A percentile compares a stretch with the other conserved stretches of the same genome.
phyloP scores from a whole-genome alignment of 2,888 invertebrate genomes.

The Himalopsyche japonica region DNA sequence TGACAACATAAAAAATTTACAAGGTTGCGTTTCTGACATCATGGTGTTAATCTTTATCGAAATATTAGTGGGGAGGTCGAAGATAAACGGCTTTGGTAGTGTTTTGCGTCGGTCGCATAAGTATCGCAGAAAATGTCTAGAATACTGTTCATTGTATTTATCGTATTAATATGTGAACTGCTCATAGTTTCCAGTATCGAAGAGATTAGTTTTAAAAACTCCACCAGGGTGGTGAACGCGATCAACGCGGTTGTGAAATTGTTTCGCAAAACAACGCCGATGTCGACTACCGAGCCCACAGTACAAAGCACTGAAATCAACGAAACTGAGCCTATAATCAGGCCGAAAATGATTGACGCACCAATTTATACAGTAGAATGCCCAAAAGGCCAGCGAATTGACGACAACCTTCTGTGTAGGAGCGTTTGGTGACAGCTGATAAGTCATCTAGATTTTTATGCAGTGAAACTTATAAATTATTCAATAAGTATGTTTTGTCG shows the following conservation, averaged over 20 bases:
- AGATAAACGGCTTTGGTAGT: not conserved
- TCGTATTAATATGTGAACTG: not conserved
- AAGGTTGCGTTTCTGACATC: not conserved
- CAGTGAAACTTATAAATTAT: too few relatives aligned
- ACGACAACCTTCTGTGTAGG: slow-evolving; percentile 18
- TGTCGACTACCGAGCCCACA: not conserved
- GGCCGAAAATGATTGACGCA: slow-evolving; percentile 21
- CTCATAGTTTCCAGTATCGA: not conserved
- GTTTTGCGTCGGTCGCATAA: not conserved
- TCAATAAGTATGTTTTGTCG: too few relatives aligned
- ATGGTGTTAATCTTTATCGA: not conserved
- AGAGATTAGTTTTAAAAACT: not conserved
- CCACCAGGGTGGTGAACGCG: not conserved
- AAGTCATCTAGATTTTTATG: too few relatives aligned
- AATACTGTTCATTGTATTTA: not conserved
- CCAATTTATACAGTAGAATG: slow-evolving; percentile 19
- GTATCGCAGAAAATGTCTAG: not conserved
- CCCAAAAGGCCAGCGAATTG: slow-evolving; percentile 2
- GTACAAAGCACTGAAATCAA: not conserved
- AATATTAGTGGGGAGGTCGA: not conserved
- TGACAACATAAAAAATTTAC: not conserved
- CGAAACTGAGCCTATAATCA: not conserved
- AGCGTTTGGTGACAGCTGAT: slow-evolving; percentile 19
- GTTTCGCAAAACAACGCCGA: not conserved
- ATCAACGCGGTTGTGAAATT: not conserved